Evolutionary conservation across 1,140 invertebrate species (phyloP).

Genomic region (Colletes gigas): DNA sequence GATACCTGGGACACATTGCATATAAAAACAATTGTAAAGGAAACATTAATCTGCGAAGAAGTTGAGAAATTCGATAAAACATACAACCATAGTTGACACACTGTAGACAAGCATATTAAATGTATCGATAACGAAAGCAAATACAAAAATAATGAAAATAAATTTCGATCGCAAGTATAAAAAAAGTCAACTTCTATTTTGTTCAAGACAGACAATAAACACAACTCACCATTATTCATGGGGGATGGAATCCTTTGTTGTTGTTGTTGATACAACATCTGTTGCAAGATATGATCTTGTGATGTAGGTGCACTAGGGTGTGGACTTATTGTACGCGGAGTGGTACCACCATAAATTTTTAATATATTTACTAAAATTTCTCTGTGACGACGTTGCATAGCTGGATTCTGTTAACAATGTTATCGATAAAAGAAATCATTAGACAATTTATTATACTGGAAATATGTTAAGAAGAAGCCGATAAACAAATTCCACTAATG

Average conservation of each 20-base stretch:
- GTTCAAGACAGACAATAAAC: background rate
- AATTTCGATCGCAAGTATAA: background rate
- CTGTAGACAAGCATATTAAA: background rate
- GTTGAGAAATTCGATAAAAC: slow-evolving; percentile 31
- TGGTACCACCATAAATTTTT: slow-evolving; percentile 81
- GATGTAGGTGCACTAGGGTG: slow-evolving; percentile 70
- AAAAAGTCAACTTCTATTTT: background rate
- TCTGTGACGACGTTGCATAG: slow-evolving; percentile 86
- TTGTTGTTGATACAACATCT: slow-evolving; percentile 76
- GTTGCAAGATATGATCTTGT: slow-evolving; percentile 78
- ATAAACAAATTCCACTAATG: too few relatives aligned
- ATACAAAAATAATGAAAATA: background rate
- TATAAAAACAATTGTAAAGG: too few relatives aligned
- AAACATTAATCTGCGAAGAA: background rate
- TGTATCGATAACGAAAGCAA: background rate
- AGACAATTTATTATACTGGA: slow-evolving; percentile 2
- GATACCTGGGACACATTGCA: too few relatives aligned
- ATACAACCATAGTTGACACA: background rate
- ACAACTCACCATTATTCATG: slow-evolving; percentile 78
- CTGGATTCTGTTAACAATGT: slow-evolving; percentile 82
- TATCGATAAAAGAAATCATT: slow-evolving; percentile 36
- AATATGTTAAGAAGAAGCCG: background rate
- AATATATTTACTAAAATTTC: slow-evolving; percentile 88
- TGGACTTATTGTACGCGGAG: slow-evolving; percentile 81
- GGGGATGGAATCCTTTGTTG: slow-evolving; percentile 81